Evolutionary conservation across 2,888 invertebrate species (phyloP).

Genomic region (Marasmarcha lunaedactyla): DNA sequence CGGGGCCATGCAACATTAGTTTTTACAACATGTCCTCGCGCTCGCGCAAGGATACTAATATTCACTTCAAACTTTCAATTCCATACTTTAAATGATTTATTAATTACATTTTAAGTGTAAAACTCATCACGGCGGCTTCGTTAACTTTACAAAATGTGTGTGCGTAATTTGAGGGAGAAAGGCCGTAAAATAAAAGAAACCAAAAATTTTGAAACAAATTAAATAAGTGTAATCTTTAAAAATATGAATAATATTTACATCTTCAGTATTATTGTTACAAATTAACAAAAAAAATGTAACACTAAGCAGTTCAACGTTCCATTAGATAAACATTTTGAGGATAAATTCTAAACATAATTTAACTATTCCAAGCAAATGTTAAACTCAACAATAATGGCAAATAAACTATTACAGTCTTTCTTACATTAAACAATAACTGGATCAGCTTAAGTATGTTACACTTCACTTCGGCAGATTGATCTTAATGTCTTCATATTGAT

Average conservation of each 20-base stretch:
- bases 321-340: neutral
- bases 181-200: constrained; percentile 27
- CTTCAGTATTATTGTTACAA: constrained; percentile 26
- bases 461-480: neutral
- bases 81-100: too few species aligned
- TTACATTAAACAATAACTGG: constrained; percentile 37
- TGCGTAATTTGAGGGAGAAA: constrained; percentile 50
- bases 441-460: constrained; percentile 18
- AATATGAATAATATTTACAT: constrained; percentile 63
- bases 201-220: constrained; percentile 50
- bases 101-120: too few species aligned
- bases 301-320: too few species aligned
- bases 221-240: constrained; percentile 59
- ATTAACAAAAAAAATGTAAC: constrained; percentile 1
- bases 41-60: constrained; percentile 22
- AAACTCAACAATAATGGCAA: constrained; percentile 44
- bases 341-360: neutral
- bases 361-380: neutral
- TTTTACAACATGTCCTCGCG: constrained; percentile 31
- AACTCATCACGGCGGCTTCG: constrained; percentile 8
- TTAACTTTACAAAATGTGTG: constrained; percentile 21
- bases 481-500: too few species aligned
- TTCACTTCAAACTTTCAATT: constrained; percentile 25
- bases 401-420: constrained; percentile 49
- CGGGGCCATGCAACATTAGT: constrained; percentile 57